These are phyloP conservation scores for Lomographa bimaculata DNA, from an alignment of 2,888 invertebrate species.

Conservation along the genomic window DNA sequence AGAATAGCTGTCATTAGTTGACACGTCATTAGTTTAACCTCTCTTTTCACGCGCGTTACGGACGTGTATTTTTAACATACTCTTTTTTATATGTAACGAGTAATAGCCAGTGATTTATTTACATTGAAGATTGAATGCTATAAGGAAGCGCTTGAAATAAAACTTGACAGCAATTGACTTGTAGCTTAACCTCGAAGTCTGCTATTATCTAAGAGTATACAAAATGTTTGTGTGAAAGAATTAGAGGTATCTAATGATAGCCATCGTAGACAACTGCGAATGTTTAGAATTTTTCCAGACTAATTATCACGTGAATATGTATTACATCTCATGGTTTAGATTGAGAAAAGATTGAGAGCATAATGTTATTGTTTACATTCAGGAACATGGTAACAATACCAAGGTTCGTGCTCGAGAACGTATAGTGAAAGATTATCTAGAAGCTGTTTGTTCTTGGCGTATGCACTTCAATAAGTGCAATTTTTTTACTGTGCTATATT, in stretches of 20 bases:
- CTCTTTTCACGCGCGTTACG: slow-evolving; percentile 20
- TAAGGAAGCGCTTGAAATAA: background rate
- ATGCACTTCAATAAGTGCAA: background rate
- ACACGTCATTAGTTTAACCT: slow-evolving; percentile 40
- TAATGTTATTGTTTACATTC: slow-evolving; percentile 41
- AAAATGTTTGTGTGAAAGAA: slow-evolving; percentile 1
- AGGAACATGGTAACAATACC: slow-evolving; percentile 48
- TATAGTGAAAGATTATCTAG: background rate
- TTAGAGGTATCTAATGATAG: slow-evolving; percentile 5
- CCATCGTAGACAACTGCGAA: slow-evolving; percentile 7
- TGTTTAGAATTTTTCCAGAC: slow-evolving; percentile 45
- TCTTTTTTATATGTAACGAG: background rate
- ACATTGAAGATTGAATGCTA: background rate
- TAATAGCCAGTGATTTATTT: background rate
- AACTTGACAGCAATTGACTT: slow-evolving; percentile 1
- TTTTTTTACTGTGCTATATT: too few relatives aligned
- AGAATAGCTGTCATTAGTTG: slow-evolving; percentile 45
- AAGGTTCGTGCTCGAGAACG: slow-evolving; percentile 40
- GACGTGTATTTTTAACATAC: slow-evolving; percentile 36
- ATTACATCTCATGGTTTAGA: slow-evolving; percentile 37
- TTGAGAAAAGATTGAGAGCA: slow-evolving; percentile 42
- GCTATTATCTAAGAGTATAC: slow-evolving; percentile 4
- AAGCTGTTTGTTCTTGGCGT: too few relatives aligned
- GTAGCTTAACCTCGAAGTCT: background rate
- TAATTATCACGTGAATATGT: slow-evolving; percentile 39